Conservation (phyloP, 2,888 invertebrate genomes). For the Emmelina monodactyla region DNA sequence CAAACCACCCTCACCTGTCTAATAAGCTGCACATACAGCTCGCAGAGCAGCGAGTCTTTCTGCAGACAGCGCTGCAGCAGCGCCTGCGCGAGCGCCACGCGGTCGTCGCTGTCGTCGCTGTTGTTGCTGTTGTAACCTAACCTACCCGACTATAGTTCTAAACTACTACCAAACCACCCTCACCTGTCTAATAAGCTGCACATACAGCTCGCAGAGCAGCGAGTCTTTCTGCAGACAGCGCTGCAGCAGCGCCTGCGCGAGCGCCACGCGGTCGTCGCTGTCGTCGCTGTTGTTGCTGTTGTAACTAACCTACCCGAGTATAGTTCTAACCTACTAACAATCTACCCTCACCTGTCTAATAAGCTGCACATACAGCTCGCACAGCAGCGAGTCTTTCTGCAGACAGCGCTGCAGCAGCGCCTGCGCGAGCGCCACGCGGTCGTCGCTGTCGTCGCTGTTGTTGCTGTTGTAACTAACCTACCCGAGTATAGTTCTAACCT, state of each 20-base stretch:
- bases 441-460: constrained; percentile 71
- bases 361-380: constrained; percentile 90
- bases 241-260: constrained; percentile 89
- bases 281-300: constrained; percentile 43
- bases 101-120: constrained; percentile 77
- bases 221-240: constrained; percentile 90
- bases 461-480: constrained; percentile 48
- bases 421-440: constrained; percentile 88
- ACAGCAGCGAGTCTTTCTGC: constrained; percentile 86
- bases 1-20: constrained; percentile 80
- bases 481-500: too few species aligned
- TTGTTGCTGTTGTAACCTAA: constrained; percentile 43
- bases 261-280: constrained; percentile 87
- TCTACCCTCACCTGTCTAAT: constrained; percentile 82
- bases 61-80: constrained; percentile 91
- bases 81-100: constrained; percentile 86
- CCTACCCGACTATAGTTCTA: too few species aligned
- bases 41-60: constrained; percentile 86
- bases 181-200: constrained; percentile 88
- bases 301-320: too few species aligned
- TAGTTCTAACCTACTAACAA: too few species aligned
- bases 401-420: constrained; percentile 89
- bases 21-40: constrained; percentile 89
- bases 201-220: constrained; percentile 86
- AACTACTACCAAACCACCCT: too few species aligned